Base-by-base conservation (phyloP, 2,888 invertebrate genomes). In the Clistopyga incitator region DNA sequence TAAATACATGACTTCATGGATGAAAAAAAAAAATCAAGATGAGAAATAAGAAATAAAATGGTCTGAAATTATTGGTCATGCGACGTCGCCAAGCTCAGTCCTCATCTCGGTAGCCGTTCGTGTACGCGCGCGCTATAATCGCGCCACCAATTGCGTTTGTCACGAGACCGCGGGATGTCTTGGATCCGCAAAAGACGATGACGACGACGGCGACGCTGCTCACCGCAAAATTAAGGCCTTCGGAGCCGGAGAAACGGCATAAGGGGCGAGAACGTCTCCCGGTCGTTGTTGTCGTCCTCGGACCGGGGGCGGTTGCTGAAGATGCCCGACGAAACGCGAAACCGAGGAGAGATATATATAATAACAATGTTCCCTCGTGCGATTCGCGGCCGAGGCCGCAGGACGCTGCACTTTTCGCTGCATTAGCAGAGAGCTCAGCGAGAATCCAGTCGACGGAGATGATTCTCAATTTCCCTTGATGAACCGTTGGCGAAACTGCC, bases 131-230 rank as follows among this genome's bases (percentile, higher is more conserved):
- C 74, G 72, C 71, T 78, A 80, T 81, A 84, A 84, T 84, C 81
- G 75, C 61, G 59, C 70, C 47, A 34, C 84, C 89, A 90, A 90
- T 91, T 90, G 87, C 88, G 88, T 89, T 90, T 89, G 90, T 90
- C 90, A 89, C 90, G 90, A 90, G 88, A 84, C 81, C 86, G 87
- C 85, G 82, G 78, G 4, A 25, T 18, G 54, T 45, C 59, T 75
- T 67, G 70, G 42, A 72, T 78, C 78, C 64, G 59, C 74, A 72
- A 50, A 74, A 56, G 50, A 54, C 76, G 77, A 80, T 64, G 23
- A 77, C 80, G 50, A 77, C 70, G 34, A 65, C 52, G 61, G 20
- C 38, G 82, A 81, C 80, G 78, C 74, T 85, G 67, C 84, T 86
- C 82, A 78, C 87, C 86, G 81, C 86, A 85, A 87, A 88, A 88